Evolutionary conservation across 2,113 vertebrate species (phyloP).

Genomic region (Vidua chalybeata): DNA sequence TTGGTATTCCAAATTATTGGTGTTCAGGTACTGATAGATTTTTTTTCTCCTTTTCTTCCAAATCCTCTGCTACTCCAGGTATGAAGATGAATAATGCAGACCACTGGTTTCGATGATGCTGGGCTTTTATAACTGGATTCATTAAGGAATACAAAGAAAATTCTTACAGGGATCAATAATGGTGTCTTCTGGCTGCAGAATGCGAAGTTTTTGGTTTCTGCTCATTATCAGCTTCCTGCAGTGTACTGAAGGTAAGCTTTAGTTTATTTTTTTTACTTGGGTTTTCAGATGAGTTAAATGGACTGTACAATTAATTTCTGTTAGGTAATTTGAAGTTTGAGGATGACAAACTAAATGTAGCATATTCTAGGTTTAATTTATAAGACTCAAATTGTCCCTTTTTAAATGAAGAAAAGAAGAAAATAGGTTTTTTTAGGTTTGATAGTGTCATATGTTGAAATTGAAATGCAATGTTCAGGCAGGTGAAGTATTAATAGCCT

Average conservation of each 20-base stretch:
- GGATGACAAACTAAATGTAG: neutral
- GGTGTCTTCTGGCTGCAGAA: constrained; percentile 92
- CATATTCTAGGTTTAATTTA: neutral
- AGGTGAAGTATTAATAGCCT: neutral
- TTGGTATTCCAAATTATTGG: neutral
- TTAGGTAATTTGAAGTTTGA: neutral
- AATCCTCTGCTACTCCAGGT: constrained; percentile 78
- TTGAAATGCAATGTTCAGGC: neutral
- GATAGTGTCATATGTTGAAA: neutral
- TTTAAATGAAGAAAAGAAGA: neutral
- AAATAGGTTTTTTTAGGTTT: neutral
- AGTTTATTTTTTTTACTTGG: constrained; percentile 1
- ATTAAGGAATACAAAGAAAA: constrained; percentile 86
- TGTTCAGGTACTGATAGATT: constrained; percentile 64
- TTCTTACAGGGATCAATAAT: constrained; percentile 86
- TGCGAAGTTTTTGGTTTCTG: constrained; percentile 92
- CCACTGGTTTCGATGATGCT: constrained; percentile 83
- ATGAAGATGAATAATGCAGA: constrained; percentile 89
- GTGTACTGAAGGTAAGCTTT: constrained; percentile 90
- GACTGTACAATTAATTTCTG: neutral
- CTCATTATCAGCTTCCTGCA: constrained; percentile 90
- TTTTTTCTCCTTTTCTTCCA: constrained; percentile 29
- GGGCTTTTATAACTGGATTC: constrained; percentile 88
- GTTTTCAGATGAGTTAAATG: neutral
- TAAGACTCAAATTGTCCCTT: neutral